Base-by-base conservation (phyloP, 1,140 invertebrate genomes). In the Drosophila nannoptera region DNA sequence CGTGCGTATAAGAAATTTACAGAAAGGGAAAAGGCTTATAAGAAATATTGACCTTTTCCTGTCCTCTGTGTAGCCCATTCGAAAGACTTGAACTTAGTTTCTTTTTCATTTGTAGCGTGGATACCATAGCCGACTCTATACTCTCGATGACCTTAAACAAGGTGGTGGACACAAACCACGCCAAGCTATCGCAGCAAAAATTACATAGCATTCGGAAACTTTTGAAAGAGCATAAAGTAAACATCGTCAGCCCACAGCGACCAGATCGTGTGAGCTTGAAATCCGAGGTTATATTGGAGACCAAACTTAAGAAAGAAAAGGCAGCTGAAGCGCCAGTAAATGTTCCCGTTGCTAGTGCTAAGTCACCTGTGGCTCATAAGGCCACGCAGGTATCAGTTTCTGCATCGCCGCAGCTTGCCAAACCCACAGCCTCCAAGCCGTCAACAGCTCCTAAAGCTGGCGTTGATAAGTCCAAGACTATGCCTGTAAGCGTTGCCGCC, bases 241-340 rank as follows among this genome's bases (percentile, higher is more conserved):
- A 56, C 7, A 70, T 69, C 0, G 89, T 90, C 7, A 82, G 80
- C 65, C 88, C 89, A 4, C 83, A 87, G 60, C 71, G 89, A 31
- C 89, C 89, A 3, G 74, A 89, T 73, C 80, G 87, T 29, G 68
- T 88, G 2, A 87, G 84, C 3, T 63, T 90, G 0, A 88, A 88
- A 16, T 90, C 89, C 0, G 89, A 90, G 56, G 86, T 90, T 1
- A 83, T 90, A 11, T 62, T 89, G 14, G 88, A 89, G 59, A 82
- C 82, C 4, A 88, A 81, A 1, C 62, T 56, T 6, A 56, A 69
- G 2, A 86, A 70, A 5, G 71, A 81, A 49, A 54, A 33, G 2
- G 62, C 48, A 7, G 64, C 67, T 8, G 69, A 59, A 33, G 56
- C 69, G 11, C 14, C 67, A 8, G 36, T 66, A 29, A 32, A 62